phyloP scores from a whole-genome alignment of 2,888 invertebrate species.

The Gerris lacustris region DNA sequence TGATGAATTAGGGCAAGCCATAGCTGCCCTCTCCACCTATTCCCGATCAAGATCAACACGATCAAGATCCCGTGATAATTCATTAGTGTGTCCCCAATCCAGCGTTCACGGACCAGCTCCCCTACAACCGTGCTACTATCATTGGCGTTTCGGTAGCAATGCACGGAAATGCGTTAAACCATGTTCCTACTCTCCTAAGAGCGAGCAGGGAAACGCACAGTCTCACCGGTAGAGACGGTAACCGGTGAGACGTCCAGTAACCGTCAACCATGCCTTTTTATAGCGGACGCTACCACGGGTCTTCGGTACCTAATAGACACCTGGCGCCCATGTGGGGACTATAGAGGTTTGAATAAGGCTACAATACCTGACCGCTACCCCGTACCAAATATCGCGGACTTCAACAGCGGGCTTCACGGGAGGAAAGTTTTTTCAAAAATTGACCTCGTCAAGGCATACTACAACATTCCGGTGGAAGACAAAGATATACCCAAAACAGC shows the following conservation, averaged over 20 bases:
- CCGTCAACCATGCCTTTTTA: conserved; percentile 16
- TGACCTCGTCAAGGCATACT: not conserved
- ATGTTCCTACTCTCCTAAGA: conserved; percentile 14
- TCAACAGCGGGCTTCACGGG: not conserved
- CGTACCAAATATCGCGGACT: conserved; percentile 29
- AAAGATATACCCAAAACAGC: not conserved
- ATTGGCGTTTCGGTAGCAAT: conserved; percentile 17
- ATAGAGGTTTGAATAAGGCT: conserved; percentile 29
- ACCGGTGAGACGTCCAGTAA: conserved; percentile 6
- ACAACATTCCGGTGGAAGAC: not conserved
- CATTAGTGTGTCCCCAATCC: not conserved
- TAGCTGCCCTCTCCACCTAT: not conserved
- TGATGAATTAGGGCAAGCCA: not conserved
- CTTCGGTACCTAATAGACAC: conserved; percentile 15
- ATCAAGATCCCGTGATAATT: not conserved
- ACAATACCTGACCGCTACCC: conserved; percentile 33
- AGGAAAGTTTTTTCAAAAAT: conserved; percentile 8
- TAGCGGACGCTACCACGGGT: not conserved
- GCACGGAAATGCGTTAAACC: conserved; percentile 19
- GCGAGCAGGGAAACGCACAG: not conserved
- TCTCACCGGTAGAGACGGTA: conserved; percentile 22
- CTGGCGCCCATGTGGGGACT: conserved; percentile 32
- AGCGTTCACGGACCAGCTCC: not conserved
- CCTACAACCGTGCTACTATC: not conserved
- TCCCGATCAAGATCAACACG: not conserved